Evolutionary conservation across 2,888 invertebrate species (phyloP).

Genomic region (Tiliacea aurago): DNA sequence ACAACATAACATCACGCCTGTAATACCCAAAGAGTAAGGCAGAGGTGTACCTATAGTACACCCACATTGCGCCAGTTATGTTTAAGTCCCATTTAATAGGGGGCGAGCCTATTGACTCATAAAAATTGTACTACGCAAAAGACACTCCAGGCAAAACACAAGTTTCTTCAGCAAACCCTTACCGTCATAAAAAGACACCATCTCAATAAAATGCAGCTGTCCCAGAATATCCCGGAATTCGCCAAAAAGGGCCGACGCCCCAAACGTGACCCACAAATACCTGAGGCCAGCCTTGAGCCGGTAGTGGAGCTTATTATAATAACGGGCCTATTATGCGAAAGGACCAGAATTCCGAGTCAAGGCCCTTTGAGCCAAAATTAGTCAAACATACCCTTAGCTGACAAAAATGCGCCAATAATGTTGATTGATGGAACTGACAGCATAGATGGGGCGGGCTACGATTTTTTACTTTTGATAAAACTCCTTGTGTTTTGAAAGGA

Average conservation of each 20-base stretch:
- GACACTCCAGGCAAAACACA: conserved; percentile 2
- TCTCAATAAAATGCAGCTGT: conserved; percentile 48
- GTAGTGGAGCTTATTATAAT: conserved; percentile 66
- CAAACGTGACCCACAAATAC: conserved; percentile 65
- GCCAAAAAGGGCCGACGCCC: conserved; percentile 40
- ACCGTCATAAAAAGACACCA: conserved; percentile 9
- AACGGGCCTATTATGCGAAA: conserved; percentile 67
- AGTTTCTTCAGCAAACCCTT: conserved; percentile 18
- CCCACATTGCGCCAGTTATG: no score
- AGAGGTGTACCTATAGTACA: no score
- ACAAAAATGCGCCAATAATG: conserved; percentile 63
- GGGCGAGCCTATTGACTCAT: no score
- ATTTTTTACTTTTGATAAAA: conserved; percentile 19
- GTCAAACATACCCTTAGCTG: conserved; percentile 63
- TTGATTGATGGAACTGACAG: conserved; percentile 57
- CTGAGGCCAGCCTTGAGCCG: conserved; percentile 75
- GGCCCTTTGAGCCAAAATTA: conserved; percentile 73
- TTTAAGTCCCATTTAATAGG: no score
- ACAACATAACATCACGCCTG: background rate
- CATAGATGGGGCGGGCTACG: conserved; percentile 17
- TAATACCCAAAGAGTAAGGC: no score
- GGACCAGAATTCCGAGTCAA: conserved; percentile 64
- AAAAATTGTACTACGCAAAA: background rate
- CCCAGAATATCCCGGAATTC: conserved; percentile 48
- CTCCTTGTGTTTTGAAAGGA: conserved; percentile 3